Base-by-base conservation (phyloP, 2,113 vertebrate species). In the Todiramphus saurophagus region DNA sequence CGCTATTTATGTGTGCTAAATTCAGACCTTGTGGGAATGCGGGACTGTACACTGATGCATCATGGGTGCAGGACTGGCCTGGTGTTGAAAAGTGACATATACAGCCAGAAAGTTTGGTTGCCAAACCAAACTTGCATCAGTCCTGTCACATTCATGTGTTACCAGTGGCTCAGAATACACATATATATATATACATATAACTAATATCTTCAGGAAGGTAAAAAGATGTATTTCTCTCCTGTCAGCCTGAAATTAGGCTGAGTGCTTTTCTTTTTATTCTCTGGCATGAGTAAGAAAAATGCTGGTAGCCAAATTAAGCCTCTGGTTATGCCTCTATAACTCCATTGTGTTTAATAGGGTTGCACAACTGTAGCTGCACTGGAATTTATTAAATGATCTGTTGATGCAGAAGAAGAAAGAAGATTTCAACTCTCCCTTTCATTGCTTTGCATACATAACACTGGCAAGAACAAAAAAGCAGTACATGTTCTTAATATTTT, bases 321-420 rank as follows among this genome's bases (percentile, higher is more conserved):
- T 94, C 76, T 88, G 21, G 64, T 93, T 89, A 96, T 96, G 96
- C 88, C 83, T 81, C 68, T 91, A 0, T 96, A 86, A 93, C 76
- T 88, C 82, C 30, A 88, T 96, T 97, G 93, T 96, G 72, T 86
- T 83, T 92, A 96, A 92, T 53, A 77, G 51, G 43, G 55, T 96
- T 97, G 94, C 75, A 74, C 90, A 96, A 93, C 64, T 92, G 72
- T 93, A 93, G 48, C 73, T 81, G 76, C 76, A 25, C 51, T 95
- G 93, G 93, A 92, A 90, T 88, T 94, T 93, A 90, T 90, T 83
- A 87, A 88, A 63, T 86, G 76, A 88, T 83, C 82, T 88, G 75
- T 86, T 95, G 88, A 83, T 88, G 79, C 72, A 95, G 88, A 83
- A 75, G 88, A 83, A 75, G 73, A 88, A 82, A 60, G 63, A n/a